Evolutionary conservation across 2,797 vertebrate species (phyloP).

Genomic region (Lacerta viridis): DNA sequence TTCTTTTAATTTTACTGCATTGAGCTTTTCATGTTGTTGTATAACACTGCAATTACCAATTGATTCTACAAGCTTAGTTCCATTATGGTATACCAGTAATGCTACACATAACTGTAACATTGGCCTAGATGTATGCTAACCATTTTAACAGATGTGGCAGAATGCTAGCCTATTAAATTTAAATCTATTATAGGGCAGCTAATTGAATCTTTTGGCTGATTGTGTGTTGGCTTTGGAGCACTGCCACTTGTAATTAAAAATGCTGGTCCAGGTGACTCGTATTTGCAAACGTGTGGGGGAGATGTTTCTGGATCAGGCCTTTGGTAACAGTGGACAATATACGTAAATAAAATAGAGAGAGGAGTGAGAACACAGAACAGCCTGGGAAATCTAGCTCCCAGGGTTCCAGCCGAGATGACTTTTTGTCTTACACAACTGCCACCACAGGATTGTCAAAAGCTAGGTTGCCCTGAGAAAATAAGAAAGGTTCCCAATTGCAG

Average conservation of each 20-base stretch:
- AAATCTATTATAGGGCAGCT: constrained; percentile 11
- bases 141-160: not conserved
- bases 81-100: not conserved
- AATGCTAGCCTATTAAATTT: not conserved
- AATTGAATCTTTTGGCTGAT: constrained; percentile 7
- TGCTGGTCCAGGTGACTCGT: not conserved
- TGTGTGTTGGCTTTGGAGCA: not conserved
- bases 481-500: no score
- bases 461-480: no score
- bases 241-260: not conserved
- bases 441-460: no score
- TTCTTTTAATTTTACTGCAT: not conserved
- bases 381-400: no score
- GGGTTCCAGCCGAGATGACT: no score
- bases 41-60: not conserved
- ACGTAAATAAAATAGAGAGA: not conserved
- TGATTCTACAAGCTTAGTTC: not conserved
- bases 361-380: no score
- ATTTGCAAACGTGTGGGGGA: not conserved
- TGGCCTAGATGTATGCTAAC: not conserved
- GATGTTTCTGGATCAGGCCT: not conserved
- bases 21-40: not conserved
- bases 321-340: not conserved
- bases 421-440: no score
- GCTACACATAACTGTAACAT: not conserved